Evolutionary conservation across 2,888 invertebrate genomes (phyloP), one percentile per base, ranked within the genome.

Genomic region (Cataglyphis livida): DNA sequence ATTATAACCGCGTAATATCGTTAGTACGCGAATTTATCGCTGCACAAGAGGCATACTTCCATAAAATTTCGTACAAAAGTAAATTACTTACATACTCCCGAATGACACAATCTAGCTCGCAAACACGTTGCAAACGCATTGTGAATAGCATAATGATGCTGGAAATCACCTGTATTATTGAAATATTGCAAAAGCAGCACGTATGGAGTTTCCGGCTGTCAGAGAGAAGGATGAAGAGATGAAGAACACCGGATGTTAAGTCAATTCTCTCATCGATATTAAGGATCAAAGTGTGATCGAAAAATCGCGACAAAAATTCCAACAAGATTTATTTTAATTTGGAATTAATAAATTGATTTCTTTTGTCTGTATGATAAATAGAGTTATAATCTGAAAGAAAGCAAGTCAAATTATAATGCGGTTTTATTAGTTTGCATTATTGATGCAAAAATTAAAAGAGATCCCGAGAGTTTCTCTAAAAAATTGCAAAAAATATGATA

Each of bases 151-250:
- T 70, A 70, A 78, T 68, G 59, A 38, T 32, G 25, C 25, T 54
- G 38, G 65, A 48, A 65, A 73, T 71, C 61, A 41, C 4, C 21
- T 59, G 21, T 64, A 74, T 64, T 62, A 68, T 32, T 64, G 73
- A 84, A 84, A 82, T 82, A 64, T 51, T 68, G 32, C 65, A 57
- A 61, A 59, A 78, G 38, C 57, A 6, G 57, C 61, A 66, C 57
- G 70, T 54, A 54, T 18, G 54, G 41, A 54, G 44, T 41, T 64
- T 41, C 57, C 64, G 64, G 21, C 15, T 62, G 68, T 7, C 9
- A 51, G 25, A 44, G 41, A 32, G 70, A 57, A 21, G 35, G 10
- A 41, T 38, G 32, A 68, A 78, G 15, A 21, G 15, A 3, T n/a
- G 41, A 59, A 44, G 44, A 59, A 70, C 41, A 25, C 28, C 7